A percentile compares a stretch with the other conserved stretches of the same genome.
phyloP scores from a whole-genome alignment of 2,797 vertebrate genomes.

The Bryconaethiops microstoma region DNA sequence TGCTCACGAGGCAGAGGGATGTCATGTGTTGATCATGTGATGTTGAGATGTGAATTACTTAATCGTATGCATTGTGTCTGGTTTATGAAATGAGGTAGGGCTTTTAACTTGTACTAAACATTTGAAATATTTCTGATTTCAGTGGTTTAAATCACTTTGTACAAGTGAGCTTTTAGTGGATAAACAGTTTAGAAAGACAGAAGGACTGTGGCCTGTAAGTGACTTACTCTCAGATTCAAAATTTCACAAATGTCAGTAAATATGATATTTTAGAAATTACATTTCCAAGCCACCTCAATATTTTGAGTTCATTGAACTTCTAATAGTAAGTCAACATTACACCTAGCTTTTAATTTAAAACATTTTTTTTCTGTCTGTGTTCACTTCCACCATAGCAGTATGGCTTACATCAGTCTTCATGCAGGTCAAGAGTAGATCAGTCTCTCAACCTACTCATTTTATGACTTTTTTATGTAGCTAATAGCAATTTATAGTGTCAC shows the following conservation, averaged over 20 bases:
- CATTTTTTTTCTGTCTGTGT: too few relatives aligned
- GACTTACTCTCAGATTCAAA: not conserved
- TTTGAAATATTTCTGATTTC: not conserved
- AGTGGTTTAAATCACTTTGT: not conserved
- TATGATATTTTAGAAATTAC: too few relatives aligned
- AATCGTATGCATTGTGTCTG: not conserved
- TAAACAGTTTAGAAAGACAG: not conserved
- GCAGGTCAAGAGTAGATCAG: not conserved
- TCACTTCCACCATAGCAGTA: not conserved
- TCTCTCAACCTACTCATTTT: not conserved
- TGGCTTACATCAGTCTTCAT: not conserved
- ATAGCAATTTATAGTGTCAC: not conserved
- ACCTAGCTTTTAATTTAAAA: too few relatives aligned
- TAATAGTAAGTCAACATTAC: too few relatives aligned
- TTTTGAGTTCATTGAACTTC: too few relatives aligned
- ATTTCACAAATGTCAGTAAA: not conserved
- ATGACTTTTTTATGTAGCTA: constrained; percentile 9
- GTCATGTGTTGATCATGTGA: too few relatives aligned
- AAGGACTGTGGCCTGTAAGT: not conserved
- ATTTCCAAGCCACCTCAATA: too few relatives aligned
- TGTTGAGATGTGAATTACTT: too few relatives aligned
- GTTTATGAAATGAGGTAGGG: not conserved
- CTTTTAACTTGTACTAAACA: not conserved
- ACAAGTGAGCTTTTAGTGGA: not conserved
- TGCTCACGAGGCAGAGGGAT: not conserved